Percentiles rank a stretch among this genome's conserved stretches.
These are phyloP conservation scores for Gyps fulvus DNA, from an alignment of 2,113 vertebrate genomes.

Conservation along the genomic window DNA sequence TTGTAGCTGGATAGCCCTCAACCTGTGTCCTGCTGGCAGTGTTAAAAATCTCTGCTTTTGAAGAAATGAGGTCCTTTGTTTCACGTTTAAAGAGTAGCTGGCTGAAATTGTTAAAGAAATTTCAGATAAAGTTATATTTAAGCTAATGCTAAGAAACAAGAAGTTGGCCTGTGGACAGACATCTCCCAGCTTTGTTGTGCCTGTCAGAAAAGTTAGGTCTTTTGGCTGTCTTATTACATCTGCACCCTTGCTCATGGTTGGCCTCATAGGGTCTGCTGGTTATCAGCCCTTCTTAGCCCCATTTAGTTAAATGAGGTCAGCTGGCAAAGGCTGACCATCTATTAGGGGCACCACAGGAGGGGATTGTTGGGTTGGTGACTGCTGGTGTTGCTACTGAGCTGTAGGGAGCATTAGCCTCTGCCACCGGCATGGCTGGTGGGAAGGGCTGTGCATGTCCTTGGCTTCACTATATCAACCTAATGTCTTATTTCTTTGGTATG, in stretches of 20 bases:
- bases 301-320: background rate
- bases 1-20: background rate
- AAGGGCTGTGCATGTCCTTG: background rate
- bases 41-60: background rate
- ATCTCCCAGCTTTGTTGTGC: background rate
- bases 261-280: background rate
- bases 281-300: background rate
- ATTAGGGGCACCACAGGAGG: background rate
- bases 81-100: background rate
- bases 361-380: background rate
- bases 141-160: background rate
- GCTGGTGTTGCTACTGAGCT: background rate
- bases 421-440: background rate
- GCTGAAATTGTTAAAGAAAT: background rate
- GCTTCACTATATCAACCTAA: background rate
- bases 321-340: background rate
- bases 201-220: background rate
- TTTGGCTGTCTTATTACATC: background rate
- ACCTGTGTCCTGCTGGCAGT: background rate
- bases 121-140: background rate
- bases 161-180: background rate
- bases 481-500: accelerated
- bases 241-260: background rate
- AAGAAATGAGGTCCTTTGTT: background rate
- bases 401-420: background rate